Percentiles rank a stretch among this genome's conserved stretches.
Evolutionary conservation across 1,140 invertebrate genomes (phyloP).

Genomic region (Chelonus insularis): DNA sequence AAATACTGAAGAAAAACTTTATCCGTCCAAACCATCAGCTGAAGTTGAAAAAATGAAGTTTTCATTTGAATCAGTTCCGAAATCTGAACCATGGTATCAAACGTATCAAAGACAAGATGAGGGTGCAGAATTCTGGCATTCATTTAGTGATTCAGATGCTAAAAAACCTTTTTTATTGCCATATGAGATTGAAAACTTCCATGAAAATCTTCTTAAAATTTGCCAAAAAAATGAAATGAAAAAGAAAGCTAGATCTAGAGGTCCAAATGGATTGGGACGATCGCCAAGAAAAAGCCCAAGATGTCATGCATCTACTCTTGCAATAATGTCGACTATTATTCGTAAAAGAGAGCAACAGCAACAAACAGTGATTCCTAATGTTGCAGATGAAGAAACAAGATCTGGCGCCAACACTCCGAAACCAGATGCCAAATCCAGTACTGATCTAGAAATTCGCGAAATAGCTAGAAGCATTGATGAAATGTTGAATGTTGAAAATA

Average conservation of each 20-base stretch:
- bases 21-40: slow-evolving; percentile 61
- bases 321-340: slow-evolving; percentile 67
- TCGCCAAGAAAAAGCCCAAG: slow-evolving; percentile 80
- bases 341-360: slow-evolving; percentile 47
- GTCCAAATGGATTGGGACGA: slow-evolving; percentile 49
- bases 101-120: slow-evolving; percentile 76
- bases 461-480: slow-evolving; percentile 52
- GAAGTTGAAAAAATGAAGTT: slow-evolving; percentile 70
- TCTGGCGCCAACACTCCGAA: slow-evolving; percentile 21
- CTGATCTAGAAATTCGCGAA: slow-evolving; percentile 47
- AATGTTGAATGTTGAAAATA: slow-evolving; percentile 38
- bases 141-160: slow-evolving; percentile 55
- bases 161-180: slow-evolving; percentile 71
- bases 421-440: slow-evolving; percentile 37
- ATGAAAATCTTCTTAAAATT: slow-evolving; percentile 42
- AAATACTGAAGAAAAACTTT: slow-evolving; percentile 41
- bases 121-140: slow-evolving; percentile 64
- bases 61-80: slow-evolving; percentile 74
- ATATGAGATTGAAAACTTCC: slow-evolving; percentile 69
- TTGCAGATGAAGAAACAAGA: slow-evolving; percentile 39
- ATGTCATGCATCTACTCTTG: slow-evolving; percentile 82
- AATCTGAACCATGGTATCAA: slow-evolving; percentile 75
- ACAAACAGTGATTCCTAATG: slow-evolving; percentile 32
- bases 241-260: slow-evolving; percentile 26
- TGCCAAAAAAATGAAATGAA: slow-evolving; percentile 40